Evolutionary conservation across 2,888 invertebrate genomes (phyloP).

Genomic region (Mimas tiliae): DNA sequence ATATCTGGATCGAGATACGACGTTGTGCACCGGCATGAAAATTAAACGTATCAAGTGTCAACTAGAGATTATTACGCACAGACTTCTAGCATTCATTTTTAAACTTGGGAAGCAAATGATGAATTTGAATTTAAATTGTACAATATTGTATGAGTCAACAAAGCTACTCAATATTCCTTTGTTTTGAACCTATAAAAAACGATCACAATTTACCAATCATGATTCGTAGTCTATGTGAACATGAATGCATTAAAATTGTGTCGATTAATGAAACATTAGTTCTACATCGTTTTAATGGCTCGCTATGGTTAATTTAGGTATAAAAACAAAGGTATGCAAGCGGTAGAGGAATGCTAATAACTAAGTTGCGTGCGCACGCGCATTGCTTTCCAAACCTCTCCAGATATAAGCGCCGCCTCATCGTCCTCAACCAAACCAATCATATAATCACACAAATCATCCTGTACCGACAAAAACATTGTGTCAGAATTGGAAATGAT

Average conservation of each 20-base stretch:
- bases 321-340: slow-evolving; percentile 24
- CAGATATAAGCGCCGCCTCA: slow-evolving; percentile 80
- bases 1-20: too few relatives aligned
- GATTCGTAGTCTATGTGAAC: not conserved
- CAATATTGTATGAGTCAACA: not conserved
- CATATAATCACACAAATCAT: slow-evolving; percentile 85
- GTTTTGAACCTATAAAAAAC: not conserved
- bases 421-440: slow-evolving; percentile 85
- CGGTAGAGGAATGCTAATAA: slow-evolving; percentile 13
- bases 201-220: not conserved
- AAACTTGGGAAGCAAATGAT: not conserved
- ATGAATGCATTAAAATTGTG: not conserved
- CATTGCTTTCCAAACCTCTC: slow-evolving; percentile 71
- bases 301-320: slow-evolving; percentile 18
- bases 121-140: too few relatives aligned
- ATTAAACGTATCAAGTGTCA: too few relatives aligned
- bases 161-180: not conserved
- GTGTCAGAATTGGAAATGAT: not conserved
- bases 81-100: too few relatives aligned
- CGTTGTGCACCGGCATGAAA: too few relatives aligned
- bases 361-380: slow-evolving; percentile 13
- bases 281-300: not conserved
- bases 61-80: too few relatives aligned
- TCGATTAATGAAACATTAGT: not conserved
- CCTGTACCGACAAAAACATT: slow-evolving; percentile 77